A percentile compares a stretch with the other conserved stretches of the same genome.
These are phyloP conservation scores for Pedionomus torquatus DNA, from an alignment of 2,113 vertebrate species.

Conservation along the genomic window DNA sequence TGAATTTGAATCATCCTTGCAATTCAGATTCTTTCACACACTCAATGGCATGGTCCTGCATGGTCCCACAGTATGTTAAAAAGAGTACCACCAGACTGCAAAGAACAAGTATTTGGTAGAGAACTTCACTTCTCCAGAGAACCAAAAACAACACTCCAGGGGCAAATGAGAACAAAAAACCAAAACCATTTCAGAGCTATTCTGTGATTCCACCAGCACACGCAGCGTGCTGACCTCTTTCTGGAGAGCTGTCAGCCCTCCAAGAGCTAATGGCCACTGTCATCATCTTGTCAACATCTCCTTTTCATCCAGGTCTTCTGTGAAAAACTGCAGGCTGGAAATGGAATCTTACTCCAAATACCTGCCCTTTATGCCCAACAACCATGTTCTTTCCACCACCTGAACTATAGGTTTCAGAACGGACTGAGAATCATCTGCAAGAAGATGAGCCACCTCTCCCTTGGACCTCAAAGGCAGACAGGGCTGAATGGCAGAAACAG, in stretches of 20 bases:
- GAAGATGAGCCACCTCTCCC: neutral
- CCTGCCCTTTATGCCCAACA: neutral
- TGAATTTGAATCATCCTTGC: neutral
- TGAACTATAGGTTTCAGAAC: neutral
- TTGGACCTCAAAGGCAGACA: neutral
- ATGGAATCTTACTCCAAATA: neutral
- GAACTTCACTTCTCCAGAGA: neutral
- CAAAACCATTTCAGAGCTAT: neutral
- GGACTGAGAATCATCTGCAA: neutral
- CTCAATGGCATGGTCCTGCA: neutral
- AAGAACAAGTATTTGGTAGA: neutral
- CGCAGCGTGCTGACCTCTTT: neutral
- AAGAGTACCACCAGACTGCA: neutral
- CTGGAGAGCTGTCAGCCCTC: neutral
- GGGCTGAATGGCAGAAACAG: neutral
- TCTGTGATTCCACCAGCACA: neutral
- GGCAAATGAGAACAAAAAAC: neutral
- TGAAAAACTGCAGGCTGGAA: neutral
- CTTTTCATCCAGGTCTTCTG: neutral
- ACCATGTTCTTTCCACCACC: rapidly evolving
- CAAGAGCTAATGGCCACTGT: neutral
- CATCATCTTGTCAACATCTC: neutral
- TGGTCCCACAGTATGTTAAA: neutral
- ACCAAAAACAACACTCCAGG: neutral
- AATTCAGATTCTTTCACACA: neutral